These are phyloP conservation scores for Lophotis ruficrista DNA, from an alignment of 2,113 vertebrate genomes.

Conservation along the genomic window DNA sequence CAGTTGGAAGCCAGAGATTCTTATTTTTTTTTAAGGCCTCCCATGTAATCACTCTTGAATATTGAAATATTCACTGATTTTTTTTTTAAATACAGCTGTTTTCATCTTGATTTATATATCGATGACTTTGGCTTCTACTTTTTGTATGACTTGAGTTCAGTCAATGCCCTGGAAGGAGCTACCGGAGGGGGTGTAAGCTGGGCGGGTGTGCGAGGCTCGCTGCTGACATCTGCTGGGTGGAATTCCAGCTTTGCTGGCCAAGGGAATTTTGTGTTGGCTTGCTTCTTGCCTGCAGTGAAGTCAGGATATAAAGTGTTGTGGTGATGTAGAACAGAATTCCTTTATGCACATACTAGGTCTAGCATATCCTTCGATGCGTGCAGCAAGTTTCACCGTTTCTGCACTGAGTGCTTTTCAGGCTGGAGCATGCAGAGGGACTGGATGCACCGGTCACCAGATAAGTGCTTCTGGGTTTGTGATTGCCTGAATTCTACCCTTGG, in stretches of 20 bases:
- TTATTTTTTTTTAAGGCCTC: too few relatives aligned
- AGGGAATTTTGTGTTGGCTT: neutral
- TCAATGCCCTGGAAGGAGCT: neutral
- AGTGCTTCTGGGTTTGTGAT: neutral
- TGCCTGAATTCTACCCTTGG: neutral
- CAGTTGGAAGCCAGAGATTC: neutral
- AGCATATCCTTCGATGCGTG: neutral
- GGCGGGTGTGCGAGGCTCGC: rapidly evolving
- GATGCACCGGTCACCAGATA: neutral
- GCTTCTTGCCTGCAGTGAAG: neutral
- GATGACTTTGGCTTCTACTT: neutral
- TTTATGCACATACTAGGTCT: neutral
- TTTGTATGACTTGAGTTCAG: neutral
- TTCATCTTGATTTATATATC: neutral
- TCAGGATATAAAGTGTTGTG: neutral
- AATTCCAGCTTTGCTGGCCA: neutral
- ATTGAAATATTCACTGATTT: neutral
- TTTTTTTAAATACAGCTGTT: neutral
- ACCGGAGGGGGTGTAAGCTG: neutral
- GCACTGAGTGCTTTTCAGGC: neutral
- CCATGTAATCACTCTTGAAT: neutral
- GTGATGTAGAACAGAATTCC: neutral
- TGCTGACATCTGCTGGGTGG: constrained; percentile 26
- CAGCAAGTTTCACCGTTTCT: neutral
- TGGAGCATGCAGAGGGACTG: neutral